Evolutionary conservation across 2,113 vertebrate genomes (phyloP).

Genomic region (Nesogale talazaci): DNA sequence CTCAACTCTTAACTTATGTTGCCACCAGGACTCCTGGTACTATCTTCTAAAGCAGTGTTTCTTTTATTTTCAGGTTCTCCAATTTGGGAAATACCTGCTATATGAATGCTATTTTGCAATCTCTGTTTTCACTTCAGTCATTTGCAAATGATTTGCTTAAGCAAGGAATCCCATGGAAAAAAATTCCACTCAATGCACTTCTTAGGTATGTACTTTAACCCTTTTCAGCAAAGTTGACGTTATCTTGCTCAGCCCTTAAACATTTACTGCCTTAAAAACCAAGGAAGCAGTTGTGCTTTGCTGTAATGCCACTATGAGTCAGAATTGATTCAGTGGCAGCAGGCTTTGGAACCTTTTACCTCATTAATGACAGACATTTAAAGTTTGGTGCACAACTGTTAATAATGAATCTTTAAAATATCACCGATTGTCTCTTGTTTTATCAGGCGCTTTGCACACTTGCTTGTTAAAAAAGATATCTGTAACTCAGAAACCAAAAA

Average conservation of each 20-base stretch:
- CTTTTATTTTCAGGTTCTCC: conserved; percentile 92
- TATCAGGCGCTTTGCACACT: conserved; percentile 94
- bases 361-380: background rate
- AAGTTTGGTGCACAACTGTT: conserved; percentile 39
- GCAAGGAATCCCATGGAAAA: conserved; percentile 97
- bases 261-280: too few species aligned
- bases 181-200: conserved; percentile 94
- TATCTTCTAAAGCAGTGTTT: conserved; percentile 55
- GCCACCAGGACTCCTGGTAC: too few species aligned
- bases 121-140: conserved; percentile 97
- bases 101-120: conserved; percentile 99
- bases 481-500: conserved; percentile 97
- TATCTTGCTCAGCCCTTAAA: too few species aligned
- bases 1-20: too few species aligned
- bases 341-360: background rate
- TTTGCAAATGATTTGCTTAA: conserved; percentile 97
- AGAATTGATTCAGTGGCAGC: too few species aligned
- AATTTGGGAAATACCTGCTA: conserved; percentile 99
- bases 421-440: conserved; percentile 63
- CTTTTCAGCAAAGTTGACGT: too few species aligned
- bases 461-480: conserved; percentile 96
- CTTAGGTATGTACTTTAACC: conserved; percentile 89
- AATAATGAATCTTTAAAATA: conserved; percentile 47
- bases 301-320: too few species aligned
- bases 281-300: too few species aligned